Evolutionary conservation across 2,888 invertebrate genomes (phyloP), one percentile per base, ranked within the genome.

Genomic region (Spisula solida): DNA sequence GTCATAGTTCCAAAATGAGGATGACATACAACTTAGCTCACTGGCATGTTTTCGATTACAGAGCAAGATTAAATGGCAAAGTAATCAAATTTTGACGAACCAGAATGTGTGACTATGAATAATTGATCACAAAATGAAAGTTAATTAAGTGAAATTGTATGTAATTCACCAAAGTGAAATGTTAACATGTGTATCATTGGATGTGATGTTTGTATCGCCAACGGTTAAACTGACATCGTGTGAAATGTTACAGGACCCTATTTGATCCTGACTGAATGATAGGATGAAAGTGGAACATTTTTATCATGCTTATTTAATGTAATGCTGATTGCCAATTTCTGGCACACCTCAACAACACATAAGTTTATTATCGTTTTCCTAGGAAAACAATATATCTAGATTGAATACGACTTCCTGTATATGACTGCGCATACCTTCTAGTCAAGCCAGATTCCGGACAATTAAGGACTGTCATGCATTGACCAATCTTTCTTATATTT

Each of bases 301-400:
- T 41, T 41, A 41, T 41, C 41, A 41, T 41, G 41, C 41, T 41
- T 41, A 41, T 41, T 41, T 41, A 41, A 41, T 41, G 41, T 41
- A 87, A 87, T 12, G 87, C 56, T 18, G 29, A n/a, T 60, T 85
- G 87, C n/a, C 78, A 78, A n/a, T 87, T 90, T 66, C 90, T 87
- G 78, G 82, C 25, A 20, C 85, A 82, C 0, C 56, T 78, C 18
- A 87, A 87, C 51, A 85, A 70, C 10, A 82, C 85, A 18, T 84
- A 56, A 78, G 70, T 48, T 78, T 8, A 41, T 41, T 2, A 8
- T 41, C 8, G 41, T 41, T 41, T 41, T 8, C 41, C 41, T 8
- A 5, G 2, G 41, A 5, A 5, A 5, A 41, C 41, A 5, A 2
- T 41, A 41, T 41, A 8, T 41, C 4, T 41, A 41, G 41, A n/a